Base-by-base conservation (phyloP, 30 jellyfish, hydroid and myxozoan species). In the Cassiopea andromeda region DNA sequence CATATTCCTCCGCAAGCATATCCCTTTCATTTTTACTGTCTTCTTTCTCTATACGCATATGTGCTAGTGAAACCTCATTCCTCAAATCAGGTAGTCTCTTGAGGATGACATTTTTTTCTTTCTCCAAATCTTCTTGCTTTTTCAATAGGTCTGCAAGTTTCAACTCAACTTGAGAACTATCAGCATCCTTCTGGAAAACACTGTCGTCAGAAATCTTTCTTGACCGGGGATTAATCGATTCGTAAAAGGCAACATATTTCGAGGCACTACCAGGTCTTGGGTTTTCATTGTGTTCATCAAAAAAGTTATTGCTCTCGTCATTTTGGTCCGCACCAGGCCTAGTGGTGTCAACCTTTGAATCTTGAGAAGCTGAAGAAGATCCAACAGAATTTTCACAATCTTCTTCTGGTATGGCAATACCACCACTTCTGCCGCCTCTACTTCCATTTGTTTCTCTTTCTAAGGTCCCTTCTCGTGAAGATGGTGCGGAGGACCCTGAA, bases 41-140 rank as follows among this genome's bases (percentile, higher is more conserved):
- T 54, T 61, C 85, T 19, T 64, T 48, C 68, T 85, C 83, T 76
- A 44, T 60, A 12, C 94, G 89, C 12, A n/a, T 44, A 75, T 59
- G 66, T 59, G 94, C 90, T 19, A 75, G 81, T 17, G 79, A 60
- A 54, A 92, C 93, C 16, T 78, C 91, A 9, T 50, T 71, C 66
- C 75, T 70, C 75, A 92, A 38, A 0, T 84, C 95, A 7, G 93
- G 89, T 75, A 96, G 64, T 49, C 96, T 85, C 27, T 54, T 84
- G 1, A 84, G 76, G 6, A 96, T 82, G n/a, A 73, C 79, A 15
- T 46, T 77, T 75, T 87, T 88, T 61, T 96, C 97, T 76, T 82
- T 77, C 71, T 96, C 98, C 64, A 96, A 77, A 10, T 77, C 85
- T 48, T 89, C 98, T 73, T 82, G 83, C 80, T 86, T 72, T 44